phyloP scores from a whole-genome alignment of 1,140 invertebrate species.

The Aphelenchoides fujianensis region DNA sequence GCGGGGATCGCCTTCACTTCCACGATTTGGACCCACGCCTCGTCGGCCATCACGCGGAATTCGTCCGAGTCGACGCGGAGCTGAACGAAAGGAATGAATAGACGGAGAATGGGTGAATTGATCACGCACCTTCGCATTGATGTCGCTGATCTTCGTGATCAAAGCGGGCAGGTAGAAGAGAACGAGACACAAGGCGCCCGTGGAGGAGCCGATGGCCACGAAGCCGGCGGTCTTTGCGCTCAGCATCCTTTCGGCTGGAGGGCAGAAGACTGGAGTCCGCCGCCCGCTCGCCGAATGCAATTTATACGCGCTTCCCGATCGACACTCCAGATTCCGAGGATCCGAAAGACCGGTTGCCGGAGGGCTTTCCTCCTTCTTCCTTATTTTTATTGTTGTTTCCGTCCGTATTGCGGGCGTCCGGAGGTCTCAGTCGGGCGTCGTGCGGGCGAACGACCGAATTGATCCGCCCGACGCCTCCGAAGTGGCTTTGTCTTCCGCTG shows the following conservation, averaged over 20 bases:
- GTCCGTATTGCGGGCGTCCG: neutral
- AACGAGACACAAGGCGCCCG: neutral
- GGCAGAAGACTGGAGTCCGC: constrained; percentile 22
- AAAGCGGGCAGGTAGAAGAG: neutral
- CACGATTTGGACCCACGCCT: neutral
- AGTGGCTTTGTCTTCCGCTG: neutral
- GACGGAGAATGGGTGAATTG: neutral
- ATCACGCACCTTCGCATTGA: constrained; percentile 2
- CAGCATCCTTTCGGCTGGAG: neutral
- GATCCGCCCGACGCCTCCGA: neutral
- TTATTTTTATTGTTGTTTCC: neutral
- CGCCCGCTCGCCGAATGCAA: neutral
- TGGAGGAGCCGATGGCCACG: constrained; percentile 6
- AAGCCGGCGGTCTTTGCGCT: neutral
- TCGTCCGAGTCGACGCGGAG: neutral
- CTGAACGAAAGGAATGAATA: neutral
- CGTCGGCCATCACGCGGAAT: constrained; percentile 7
- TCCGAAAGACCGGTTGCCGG: neutral
- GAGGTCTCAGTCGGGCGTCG: neutral
- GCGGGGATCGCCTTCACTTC: neutral
- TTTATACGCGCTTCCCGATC: too few relatives aligned
- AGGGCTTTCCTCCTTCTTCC: too few relatives aligned
- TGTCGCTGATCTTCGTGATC: neutral
- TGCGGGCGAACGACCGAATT: neutral
- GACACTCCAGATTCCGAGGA: too few relatives aligned